Base-by-base conservation (phyloP, 2,113 vertebrate genomes). In the Ceratotherium simum region DNA sequence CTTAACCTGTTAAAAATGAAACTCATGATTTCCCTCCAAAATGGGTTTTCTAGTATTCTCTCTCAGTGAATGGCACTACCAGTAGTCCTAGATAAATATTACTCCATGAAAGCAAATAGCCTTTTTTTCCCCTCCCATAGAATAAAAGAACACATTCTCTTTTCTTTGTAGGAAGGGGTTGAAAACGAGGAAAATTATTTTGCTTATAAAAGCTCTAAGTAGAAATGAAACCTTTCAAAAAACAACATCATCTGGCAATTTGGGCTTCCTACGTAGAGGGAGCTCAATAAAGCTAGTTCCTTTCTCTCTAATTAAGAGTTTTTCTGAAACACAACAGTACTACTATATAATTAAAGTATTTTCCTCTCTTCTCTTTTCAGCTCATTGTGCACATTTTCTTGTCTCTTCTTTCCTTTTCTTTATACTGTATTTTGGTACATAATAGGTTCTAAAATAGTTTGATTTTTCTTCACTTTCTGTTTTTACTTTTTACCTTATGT, bases 141-240 rank as follows among this genome's bases (percentile, higher is more conserved):
- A 69, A 75, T 64, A 17, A 96, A 93, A 91, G 11, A 72, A 94
- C 16, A 62, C 16, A 29, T 36, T 91, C 33, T 72, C 62, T 93
- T 93, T 84, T 92, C 62, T 81, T 70, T 78, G 27, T 54, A 79
- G 23, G 65, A 84, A 67, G 72, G 33, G 46, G 42, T 4, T 62
- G 58, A 96, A 91, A 88, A 79, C 31, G 36, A 96, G 56, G 33
- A 60, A 84, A 81, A 27, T 75, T 84, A 94, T 75, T 79, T 88
- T 95, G 23, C 39, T 94, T 58, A 80, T 73, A 78, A n/a, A n/a
- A n/a, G 64, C 31, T 91, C 20, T 95, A 69, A 84, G 25, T 88
- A 80, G n/a, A n/a, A 95, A 84, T 89, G 39, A 94, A 89, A 91
- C 1, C 46, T 91, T 97, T 87, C 21, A 85, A 67, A 95, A 91